Base-by-base conservation (phyloP, 2,797 vertebrate genomes). In the Gymnoscopelus braueri region DNA sequence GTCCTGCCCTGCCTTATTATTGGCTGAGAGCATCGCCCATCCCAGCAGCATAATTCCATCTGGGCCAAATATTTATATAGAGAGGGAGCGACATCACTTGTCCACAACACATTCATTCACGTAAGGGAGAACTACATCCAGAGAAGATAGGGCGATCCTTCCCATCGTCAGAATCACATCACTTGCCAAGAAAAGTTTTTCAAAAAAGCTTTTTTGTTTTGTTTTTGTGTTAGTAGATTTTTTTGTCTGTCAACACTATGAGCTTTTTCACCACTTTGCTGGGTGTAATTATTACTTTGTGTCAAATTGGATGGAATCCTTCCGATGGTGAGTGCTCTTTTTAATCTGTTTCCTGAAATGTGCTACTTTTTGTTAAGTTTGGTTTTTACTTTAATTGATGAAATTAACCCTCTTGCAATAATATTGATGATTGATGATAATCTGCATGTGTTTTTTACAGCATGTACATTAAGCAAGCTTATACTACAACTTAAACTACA, bases 1-100 rank as follows among this genome's bases (percentile, higher is more conserved):
- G 87, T 91, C 87, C 89, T 88, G 90, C 88, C 90, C 90, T 84
- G 89, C 86, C 85, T 90, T 91, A 88, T 91, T 84, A 94, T 91
- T 94, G 94, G 94, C 92, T 93, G 91, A 91, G 84, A 89, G 86
- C 81, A 86, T 92, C 90, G 93, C 94, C 93, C 93, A 93, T 92
- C 93, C 93, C 93, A 92, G 90, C 92, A 89, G 91, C 92, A 92
- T 90, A 88, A 93, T 92, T 93, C 92, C 90, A 89, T 93, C 92
- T 88, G 88, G 90, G 91, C 91, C 84, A 91, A 94, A 95, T 94
- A 94, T 94, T 93, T 95, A 94, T 93, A 93, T 88, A 91, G 92
- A 93, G 92, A 91, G 89, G 92, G 92, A 92, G 87, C 90, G 80
- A 88, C 89, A 90, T 92, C 92, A 90, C 89, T 87, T 82, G 89